phyloP scores from a whole-genome alignment of 2,797 vertebrate species.

The Sebastes iracundus region DNA sequence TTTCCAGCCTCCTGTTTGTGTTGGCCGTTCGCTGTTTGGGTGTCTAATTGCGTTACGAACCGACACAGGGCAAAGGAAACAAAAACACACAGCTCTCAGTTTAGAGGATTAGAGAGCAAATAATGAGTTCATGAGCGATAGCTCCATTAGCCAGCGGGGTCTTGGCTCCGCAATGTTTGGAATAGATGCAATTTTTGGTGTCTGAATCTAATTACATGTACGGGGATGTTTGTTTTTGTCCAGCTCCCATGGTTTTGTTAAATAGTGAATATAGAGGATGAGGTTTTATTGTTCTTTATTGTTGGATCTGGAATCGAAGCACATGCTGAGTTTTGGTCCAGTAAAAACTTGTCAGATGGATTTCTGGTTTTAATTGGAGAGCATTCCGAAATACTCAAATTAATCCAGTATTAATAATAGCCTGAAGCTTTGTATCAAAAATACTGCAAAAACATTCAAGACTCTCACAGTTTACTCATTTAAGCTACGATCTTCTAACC shows the following conservation, averaged over 20 bases:
- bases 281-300: slow-evolving; percentile 47
- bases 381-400: neutral
- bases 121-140: slow-evolving; percentile 33
- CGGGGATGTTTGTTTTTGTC: slow-evolving; percentile 53
- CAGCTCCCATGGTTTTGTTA: slow-evolving; percentile 47
- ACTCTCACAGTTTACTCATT: neutral
- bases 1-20: slow-evolving; percentile 58
- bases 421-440: neutral
- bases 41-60: slow-evolving; percentile 50
- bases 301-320: slow-evolving; percentile 30
- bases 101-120: slow-evolving; percentile 54
- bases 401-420: neutral
- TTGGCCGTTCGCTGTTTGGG: slow-evolving; percentile 43
- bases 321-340: slow-evolving; percentile 7
- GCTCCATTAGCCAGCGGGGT: slow-evolving; percentile 14
- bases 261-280: slow-evolving; percentile 25
- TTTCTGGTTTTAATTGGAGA: slow-evolving; percentile 34
- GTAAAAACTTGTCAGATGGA: slow-evolving; percentile 6
- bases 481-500: neutral
- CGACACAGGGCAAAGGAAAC: slow-evolving; percentile 42
- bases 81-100: slow-evolving; percentile 48
- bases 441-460: neutral
- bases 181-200: slow-evolving; percentile 35
- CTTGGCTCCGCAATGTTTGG: slow-evolving; percentile 26
- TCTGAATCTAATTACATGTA: slow-evolving; percentile 53